Base-by-base conservation (phyloP, 2,888 invertebrate species). In the Ormyrus rosae region DNA sequence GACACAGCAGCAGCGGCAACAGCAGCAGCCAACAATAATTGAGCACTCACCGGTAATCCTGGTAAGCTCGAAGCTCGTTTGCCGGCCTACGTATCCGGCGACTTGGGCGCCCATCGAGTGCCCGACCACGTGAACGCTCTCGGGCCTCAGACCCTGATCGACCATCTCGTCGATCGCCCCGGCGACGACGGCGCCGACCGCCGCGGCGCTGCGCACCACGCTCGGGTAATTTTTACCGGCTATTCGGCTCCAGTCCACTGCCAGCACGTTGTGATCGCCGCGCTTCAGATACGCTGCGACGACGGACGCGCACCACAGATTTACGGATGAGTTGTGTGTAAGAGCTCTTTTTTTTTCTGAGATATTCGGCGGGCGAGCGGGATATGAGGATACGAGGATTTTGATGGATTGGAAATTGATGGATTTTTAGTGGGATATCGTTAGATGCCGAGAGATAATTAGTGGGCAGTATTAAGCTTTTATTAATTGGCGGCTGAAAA, bases 201-300 rank as follows among this genome's bases (percentile, higher is more conserved):
- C 7, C 4, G 56, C 60, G 0, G 77, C 81, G 51, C 76, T 83
- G 5, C 85, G 84, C 0, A 88, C 88, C 0, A 84, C 83, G 50
- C 5, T 71, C 6, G 91, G 0, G 78, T 92, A 92, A 83, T 88
- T 88, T 0, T 91, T 89, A 7, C 89, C 89, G 6, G 91, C 91
- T n/a, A 92, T 83, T 82, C 90, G 89, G 11, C 91, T 85, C 91
- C 92, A 93, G 84, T 93, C 92, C 78, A 91, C 83, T 1, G 89
- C 86, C 19, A 93, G 83, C 0, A 91, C 82, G 83, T 92, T 93
- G 87, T 91, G 90, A 5, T 90, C 86, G 4, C 78, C 82, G 0
- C 91, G 91, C 0, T 85, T 84, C 0, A 90, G 70, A 84, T 92
- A 92, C 0, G 91, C 92, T 70, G n/a, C n/a, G n/a, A n/a, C n/a